phyloP scores from a whole-genome alignment of 2,113 vertebrate genomes.

The Serilophus lunatus region DNA sequence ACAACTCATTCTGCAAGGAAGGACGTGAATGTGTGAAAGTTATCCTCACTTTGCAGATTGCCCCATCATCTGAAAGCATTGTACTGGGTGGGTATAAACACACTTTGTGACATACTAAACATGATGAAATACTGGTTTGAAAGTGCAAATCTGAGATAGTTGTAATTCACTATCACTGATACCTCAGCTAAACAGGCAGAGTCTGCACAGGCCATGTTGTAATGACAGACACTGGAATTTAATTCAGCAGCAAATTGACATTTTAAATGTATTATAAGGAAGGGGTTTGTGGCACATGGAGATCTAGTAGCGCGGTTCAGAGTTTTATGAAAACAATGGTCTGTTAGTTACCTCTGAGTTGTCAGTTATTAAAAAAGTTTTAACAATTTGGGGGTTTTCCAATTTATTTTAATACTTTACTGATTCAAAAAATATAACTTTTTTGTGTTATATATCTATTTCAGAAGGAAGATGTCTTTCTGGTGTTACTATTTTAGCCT shows the following conservation, averaged over 20 bases:
- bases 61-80: neutral
- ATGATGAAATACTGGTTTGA: neutral
- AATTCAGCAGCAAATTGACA: neutral
- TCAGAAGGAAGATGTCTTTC: neutral
- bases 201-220: neutral
- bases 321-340: neutral
- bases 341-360: neutral
- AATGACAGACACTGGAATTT: neutral
- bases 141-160: neutral
- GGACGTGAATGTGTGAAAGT: neutral
- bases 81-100: accelerated
- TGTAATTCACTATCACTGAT: too few species aligned
- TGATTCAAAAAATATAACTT: neutral
- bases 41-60: neutral
- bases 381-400: neutral
- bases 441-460: neutral
- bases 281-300: neutral
- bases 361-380: neutral
- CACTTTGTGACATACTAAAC: accelerated
- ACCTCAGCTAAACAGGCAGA: too few species aligned
- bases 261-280: neutral
- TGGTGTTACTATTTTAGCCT: neutral
- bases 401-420: neutral
- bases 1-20: neutral
- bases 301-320: neutral